Conservation (phyloP, 1,140 invertebrate genomes). For the Conopomorpha cramerella region DNA sequence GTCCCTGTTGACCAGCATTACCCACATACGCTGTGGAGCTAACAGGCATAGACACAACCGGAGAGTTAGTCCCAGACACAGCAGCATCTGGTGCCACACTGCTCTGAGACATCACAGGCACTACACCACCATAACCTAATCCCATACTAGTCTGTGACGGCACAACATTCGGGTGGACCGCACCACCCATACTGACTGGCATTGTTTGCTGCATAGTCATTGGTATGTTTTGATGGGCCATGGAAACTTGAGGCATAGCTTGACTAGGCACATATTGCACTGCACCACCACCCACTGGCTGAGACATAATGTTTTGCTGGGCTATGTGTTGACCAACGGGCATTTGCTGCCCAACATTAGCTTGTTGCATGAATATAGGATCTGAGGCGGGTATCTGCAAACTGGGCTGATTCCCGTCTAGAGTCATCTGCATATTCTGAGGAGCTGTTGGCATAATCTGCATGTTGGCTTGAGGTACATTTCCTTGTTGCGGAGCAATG, state of each 20-base stretch:
- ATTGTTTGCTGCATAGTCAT: constrained; percentile 55
- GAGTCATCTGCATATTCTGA: constrained; percentile 60
- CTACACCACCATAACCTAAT: constrained; percentile 43
- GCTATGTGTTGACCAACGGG: constrained; percentile 43
- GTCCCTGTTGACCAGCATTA: constrained; percentile 27
- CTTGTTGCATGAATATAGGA: constrained; percentile 52
- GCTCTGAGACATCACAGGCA: constrained; percentile 55
- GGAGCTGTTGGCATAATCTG: constrained; percentile 61
- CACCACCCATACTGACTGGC: constrained; percentile 45
- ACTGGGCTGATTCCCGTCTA: constrained; percentile 55
- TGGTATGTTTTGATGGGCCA: constrained; percentile 51
- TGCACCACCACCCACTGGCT: constrained; percentile 36
- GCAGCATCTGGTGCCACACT: constrained; percentile 42
- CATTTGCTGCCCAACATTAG: constrained; percentile 50
- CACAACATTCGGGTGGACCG: constrained; percentile 49
- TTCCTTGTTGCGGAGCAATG: constrained; percentile 58
- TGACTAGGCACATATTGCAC: constrained; percentile 54
- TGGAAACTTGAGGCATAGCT: constrained; percentile 36
- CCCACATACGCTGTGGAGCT: constrained; percentile 44
- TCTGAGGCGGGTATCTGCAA: constrained; percentile 59
- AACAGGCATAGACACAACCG: constrained; percentile 52
- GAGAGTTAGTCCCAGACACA: constrained; percentile 55
- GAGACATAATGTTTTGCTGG: constrained; percentile 44
- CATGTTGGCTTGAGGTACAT: constrained; percentile 63
- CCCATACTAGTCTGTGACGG: constrained; percentile 54